A percentile compares a stretch with the other conserved stretches of the same genome.
These are phyloP conservation scores for Psylliodes chrysocephalus DNA, from an alignment of 2,888 invertebrate genomes.

Conservation along the genomic window DNA sequence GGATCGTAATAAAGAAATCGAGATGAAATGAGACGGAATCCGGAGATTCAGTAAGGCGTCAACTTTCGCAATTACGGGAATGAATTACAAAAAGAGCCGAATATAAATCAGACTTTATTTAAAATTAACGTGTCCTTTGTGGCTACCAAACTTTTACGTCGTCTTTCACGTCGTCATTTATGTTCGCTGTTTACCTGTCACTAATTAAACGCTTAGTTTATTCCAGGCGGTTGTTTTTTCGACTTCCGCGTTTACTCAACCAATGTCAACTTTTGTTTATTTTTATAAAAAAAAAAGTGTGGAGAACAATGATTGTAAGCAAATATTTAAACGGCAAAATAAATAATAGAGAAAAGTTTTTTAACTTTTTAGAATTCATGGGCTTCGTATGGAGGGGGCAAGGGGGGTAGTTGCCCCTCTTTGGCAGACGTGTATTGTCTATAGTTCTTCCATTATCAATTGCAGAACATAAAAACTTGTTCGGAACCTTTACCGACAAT, in stretches of 20 bases:
- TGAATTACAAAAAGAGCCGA: constrained; percentile 56
- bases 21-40: constrained; percentile 60
- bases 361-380: too few species aligned
- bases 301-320: too few species aligned
- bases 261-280: too few species aligned
- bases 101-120: constrained; percentile 53
- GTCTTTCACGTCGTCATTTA: constrained; percentile 43
- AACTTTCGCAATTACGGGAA: constrained; percentile 60
- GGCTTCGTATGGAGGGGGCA: too few species aligned
- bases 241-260: background rate
- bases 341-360: too few species aligned
- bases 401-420: too few species aligned
- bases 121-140: constrained; percentile 41
- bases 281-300: too few species aligned
- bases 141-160: constrained; percentile 39
- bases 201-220: constrained; percentile 29
- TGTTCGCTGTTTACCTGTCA: constrained; percentile 41
- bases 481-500: too few species aligned
- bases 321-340: too few species aligned
- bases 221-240: constrained; percentile 16
- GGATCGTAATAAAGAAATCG: constrained; percentile 60
- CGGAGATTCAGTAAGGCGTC: constrained; percentile 57
- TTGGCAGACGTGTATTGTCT: too few species aligned
- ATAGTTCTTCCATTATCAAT: too few species aligned
- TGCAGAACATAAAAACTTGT: too few species aligned